Evolutionary conservation across 2,888 invertebrate species (phyloP), one percentile per base, ranked within the genome.

Genomic region (Drosophila colorata): DNA sequence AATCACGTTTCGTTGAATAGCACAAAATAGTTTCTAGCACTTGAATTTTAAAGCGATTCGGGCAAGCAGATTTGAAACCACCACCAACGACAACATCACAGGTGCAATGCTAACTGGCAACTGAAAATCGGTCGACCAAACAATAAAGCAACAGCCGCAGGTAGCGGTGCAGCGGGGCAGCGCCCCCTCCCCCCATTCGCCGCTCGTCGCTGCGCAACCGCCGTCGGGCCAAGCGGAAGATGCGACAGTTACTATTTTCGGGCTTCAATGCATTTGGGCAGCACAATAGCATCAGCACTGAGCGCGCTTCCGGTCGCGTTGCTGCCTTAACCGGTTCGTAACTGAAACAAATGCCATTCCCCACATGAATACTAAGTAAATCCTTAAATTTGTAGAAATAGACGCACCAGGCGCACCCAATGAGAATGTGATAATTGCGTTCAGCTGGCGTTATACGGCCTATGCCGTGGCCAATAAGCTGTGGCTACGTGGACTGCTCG

Each of bases 241-340:
- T 80, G 88, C 59, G 60, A 59, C 88, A 67, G 71, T 69, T 80
- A 55, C 88, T 85, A 74, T 84, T 87, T 75, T 86, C 89, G 80
- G 92, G 92, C 48, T 92, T 91, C 75, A 92, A 92, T 87, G 91
- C 90, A 57, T 92, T 92, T 76, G 86, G 86, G 13, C 92, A 92
- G 61, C 90, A 91, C 70, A 87, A 80, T 60, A 65, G 55, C 64
- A 66, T 53, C 48, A 67, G 72, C 64, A 48, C 38, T 44, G 69
- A 52, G 35, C 40, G 52, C 58, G 65, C 51, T 58, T 81, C 78
- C 71, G 69, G 49, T 60, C 69, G 64, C 8, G 41, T 64, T 20
- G 20, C 14, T 47, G 73, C 72, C 59, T 78, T 83, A 60, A 74
- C 74, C n/a, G 84, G 83, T 83, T 74, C 37, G 75, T 74, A 66